Conservation (phyloP, 2,113 vertebrate species). For the Stomatorhinus ivindoensis region DNA sequence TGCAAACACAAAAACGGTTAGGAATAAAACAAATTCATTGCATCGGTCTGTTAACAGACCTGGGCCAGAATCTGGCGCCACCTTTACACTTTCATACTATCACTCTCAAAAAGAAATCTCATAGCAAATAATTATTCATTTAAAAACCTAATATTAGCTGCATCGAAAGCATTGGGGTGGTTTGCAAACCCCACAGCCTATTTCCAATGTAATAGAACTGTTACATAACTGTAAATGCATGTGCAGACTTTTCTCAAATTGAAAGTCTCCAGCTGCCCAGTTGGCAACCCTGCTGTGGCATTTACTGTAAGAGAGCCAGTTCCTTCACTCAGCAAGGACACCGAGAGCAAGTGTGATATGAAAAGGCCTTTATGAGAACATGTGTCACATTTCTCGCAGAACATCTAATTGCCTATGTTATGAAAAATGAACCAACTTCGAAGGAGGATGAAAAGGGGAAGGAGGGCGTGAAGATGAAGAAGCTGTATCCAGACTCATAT, state of each 20-base stretch:
- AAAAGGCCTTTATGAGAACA: background rate
- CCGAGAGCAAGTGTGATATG: background rate
- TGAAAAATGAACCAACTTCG: background rate
- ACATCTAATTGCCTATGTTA: background rate
- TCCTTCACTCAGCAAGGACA: background rate
- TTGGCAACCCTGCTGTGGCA: background rate
- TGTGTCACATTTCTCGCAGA: background rate
- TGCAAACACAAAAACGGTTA: too few relatives aligned
- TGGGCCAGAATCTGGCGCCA: too few relatives aligned
- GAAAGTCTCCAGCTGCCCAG: background rate
- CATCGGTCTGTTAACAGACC: too few relatives aligned
- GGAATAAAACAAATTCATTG: too few relatives aligned
- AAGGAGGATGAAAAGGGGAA: background rate
- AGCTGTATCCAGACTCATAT: conserved; percentile 47
- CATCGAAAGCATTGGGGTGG: too few relatives aligned
- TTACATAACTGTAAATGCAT: background rate
- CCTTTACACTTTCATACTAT: too few relatives aligned
- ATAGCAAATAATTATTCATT: too few relatives aligned
- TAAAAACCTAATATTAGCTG: too few relatives aligned
- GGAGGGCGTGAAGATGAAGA: conserved; percentile 38
- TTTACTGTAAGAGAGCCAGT: background rate
- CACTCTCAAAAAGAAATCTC: too few relatives aligned
- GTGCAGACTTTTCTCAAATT: background rate
- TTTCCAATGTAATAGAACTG: too few relatives aligned
- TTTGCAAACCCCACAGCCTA: too few relatives aligned